phyloP scores from a whole-genome alignment of 2,113 vertebrate species.

The Phaethornis superciliosus region DNA sequence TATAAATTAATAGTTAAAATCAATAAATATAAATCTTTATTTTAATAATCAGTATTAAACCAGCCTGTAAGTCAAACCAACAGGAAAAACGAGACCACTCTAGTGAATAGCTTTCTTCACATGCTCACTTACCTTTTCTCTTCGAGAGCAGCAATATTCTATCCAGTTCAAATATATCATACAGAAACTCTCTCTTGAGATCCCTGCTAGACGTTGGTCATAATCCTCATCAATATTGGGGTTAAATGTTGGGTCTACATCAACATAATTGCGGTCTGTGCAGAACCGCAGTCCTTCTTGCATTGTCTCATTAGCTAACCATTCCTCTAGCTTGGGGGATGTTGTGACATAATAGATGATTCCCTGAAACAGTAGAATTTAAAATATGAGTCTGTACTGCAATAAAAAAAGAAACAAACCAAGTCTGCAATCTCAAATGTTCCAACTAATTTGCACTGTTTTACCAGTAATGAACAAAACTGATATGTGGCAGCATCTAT shows the following conservation, averaged over 20 bases:
- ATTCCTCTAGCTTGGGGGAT: slow-evolving; percentile 93
- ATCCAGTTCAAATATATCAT: slow-evolving; percentile 95
- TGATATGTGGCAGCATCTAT: background rate
- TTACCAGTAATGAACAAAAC: background rate
- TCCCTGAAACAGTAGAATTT: slow-evolving; percentile 74
- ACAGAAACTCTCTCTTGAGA: slow-evolving; percentile 97
- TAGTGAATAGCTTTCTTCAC: background rate
- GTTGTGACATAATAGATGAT: slow-evolving; percentile 96
- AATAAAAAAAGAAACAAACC: background rate
- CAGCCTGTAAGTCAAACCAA: background rate
- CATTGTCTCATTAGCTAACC: slow-evolving; percentile 96
- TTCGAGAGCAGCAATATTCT: slow-evolving; percentile 93
- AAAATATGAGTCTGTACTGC: background rate
- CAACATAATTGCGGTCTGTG: slow-evolving; percentile 92
- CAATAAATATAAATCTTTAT: background rate
- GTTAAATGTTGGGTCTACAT: slow-evolving; percentile 97
- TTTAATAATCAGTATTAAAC: background rate
- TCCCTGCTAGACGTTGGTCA: slow-evolving; percentile 93
- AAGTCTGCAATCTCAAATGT: background rate
- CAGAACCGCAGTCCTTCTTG: slow-evolving; percentile 90
- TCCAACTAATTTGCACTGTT: background rate
- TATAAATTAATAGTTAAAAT: too few species aligned
- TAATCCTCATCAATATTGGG: slow-evolving; percentile 99
- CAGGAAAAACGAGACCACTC: background rate
- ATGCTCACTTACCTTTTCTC: slow-evolving; percentile 81